Base-by-base conservation (phyloP, 92 coral and sea anemone species). In the Galaxea fascicularis region DNA sequence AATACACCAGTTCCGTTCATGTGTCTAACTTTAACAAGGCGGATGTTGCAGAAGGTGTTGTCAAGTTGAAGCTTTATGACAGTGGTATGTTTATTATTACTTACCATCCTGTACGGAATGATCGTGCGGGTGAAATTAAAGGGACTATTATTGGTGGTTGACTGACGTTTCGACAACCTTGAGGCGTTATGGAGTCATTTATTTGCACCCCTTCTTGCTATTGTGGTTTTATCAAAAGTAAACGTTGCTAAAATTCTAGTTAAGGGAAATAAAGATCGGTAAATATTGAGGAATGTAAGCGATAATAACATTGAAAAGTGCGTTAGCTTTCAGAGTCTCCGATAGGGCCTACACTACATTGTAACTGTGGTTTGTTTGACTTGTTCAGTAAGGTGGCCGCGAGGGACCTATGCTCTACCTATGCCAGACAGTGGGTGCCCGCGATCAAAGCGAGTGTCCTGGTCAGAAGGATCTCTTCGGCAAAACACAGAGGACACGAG, bases 351-450 rank as follows among this genome's bases (percentile, higher is more conserved):
- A 35, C 2, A 35, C 6, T 35, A 35, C 41, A 35, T 35, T 35
- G 41, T 35, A 35, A 35, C 41, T 2, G 41, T 35, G 41, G 15
- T 6, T 35, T 35, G 3, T 46, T 49, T 66, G 28, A 3, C 15
- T 51, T 14, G 7, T 79, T 28, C 27, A 82, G 86, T 44, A 18
- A 14, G 25, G 15, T 89, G 92, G 92, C 92, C 92, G 3, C 71
- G 77, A 59, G 92, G 89, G 22, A 89, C 82, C 10, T 89, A 78
- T 41, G 92, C 86, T 39, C 45, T 89, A 74, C 92, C 92, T 3
- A 84, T 78, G 76, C 82, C 92, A 28, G 28, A n/a, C n/a, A 73
- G 85, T 52, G 92, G 92, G 14, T 89, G 92, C 27, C 92, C 92
- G 63, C 39, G 35, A 16, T 25, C 89, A 22, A 56, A 51, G 26